phyloP scores from a whole-genome alignment of 2,888 invertebrate genomes.

The Galerucella pusilla region DNA sequence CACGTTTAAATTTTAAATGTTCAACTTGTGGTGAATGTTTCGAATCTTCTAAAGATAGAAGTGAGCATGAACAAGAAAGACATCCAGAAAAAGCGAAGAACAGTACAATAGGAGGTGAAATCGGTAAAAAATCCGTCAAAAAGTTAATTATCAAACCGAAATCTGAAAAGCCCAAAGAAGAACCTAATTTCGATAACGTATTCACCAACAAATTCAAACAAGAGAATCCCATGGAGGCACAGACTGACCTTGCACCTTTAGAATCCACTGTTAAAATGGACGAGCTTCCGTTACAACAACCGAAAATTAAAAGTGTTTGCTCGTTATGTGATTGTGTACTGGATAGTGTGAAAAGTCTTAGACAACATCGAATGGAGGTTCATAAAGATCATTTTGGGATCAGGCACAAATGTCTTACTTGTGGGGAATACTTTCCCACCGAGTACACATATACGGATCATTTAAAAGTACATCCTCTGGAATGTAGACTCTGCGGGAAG shows the following conservation, averaged over 20 bases:
- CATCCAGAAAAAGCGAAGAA: conserved; percentile 65
- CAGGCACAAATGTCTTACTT: conserved; percentile 70
- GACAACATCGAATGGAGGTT: conserved; percentile 66
- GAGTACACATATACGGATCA: conserved; percentile 79
- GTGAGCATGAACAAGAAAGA: conserved; percentile 70
- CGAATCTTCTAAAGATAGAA: conserved; percentile 72
- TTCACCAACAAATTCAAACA: conserved; percentile 60
- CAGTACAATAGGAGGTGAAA: conserved; percentile 54
- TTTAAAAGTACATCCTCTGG: conserved; percentile 82
- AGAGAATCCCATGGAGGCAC: conserved; percentile 55
- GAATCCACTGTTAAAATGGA: conserved; percentile 42
- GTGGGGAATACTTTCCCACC: conserved; percentile 74
- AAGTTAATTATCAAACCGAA: conserved; percentile 59
- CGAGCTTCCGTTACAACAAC: conserved; percentile 37
- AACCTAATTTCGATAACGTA: conserved; percentile 63
- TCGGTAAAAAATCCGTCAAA: conserved; percentile 58
- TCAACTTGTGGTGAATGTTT: conserved; percentile 70
- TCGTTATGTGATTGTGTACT: conserved; percentile 57
- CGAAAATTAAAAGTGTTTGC: conserved; percentile 52
- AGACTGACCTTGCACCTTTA: conserved; percentile 53
- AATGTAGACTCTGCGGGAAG: conserved; percentile 86
- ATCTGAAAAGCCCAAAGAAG: conserved; percentile 56
- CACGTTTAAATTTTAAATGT: conserved; percentile 69
- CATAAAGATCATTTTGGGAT: conserved; percentile 64
- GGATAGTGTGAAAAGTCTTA: conserved; percentile 55